phyloP scores from a whole-genome alignment of 2,888 invertebrate species.

The Ornithoptera alexandrae region DNA sequence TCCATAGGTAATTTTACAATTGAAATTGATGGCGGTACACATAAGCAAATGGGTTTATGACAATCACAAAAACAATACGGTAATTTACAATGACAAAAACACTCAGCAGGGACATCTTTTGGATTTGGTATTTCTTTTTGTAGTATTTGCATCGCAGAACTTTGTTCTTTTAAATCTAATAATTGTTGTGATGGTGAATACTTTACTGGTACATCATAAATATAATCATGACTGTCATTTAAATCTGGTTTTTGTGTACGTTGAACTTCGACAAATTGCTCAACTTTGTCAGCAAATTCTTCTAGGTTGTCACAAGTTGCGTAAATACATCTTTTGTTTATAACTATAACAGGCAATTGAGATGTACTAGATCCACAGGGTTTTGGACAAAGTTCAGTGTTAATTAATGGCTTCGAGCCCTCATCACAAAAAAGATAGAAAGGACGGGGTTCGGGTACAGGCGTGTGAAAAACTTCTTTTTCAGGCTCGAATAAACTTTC shows the following conservation, averaged over 20 bases:
- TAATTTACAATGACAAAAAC: slow-evolving; percentile 48
- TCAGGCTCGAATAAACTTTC: slow-evolving; percentile 58
- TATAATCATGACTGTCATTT: slow-evolving; percentile 52
- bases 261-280: slow-evolving; percentile 49
- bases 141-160: slow-evolving; percentile 63
- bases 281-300: slow-evolving; percentile 54
- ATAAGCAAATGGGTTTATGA: background rate
- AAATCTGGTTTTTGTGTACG: slow-evolving; percentile 52
- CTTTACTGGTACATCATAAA: slow-evolving; percentile 52
- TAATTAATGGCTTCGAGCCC: slow-evolving; percentile 49
- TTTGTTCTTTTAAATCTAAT: slow-evolving; percentile 54
- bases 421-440: slow-evolving; percentile 64
- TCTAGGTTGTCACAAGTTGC: slow-evolving; percentile 66
- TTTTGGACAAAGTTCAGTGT: slow-evolving; percentile 57
- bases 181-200: slow-evolving; percentile 48
- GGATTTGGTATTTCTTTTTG: slow-evolving; percentile 58
- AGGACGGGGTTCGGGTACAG: slow-evolving; percentile 55
- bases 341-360: slow-evolving; percentile 61
- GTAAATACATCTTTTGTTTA: slow-evolving; percentile 65
- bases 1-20: slow-evolving; percentile 21
- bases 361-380: slow-evolving; percentile 58
- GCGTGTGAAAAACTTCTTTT: slow-evolving; percentile 43
- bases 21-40: background rate
- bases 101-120: slow-evolving; percentile 44
- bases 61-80: slow-evolving; percentile 52